These are phyloP conservation scores for Drosophila nr. fundita DNA, from an alignment of 2,888 invertebrate genomes.

Conservation along the genomic window DNA sequence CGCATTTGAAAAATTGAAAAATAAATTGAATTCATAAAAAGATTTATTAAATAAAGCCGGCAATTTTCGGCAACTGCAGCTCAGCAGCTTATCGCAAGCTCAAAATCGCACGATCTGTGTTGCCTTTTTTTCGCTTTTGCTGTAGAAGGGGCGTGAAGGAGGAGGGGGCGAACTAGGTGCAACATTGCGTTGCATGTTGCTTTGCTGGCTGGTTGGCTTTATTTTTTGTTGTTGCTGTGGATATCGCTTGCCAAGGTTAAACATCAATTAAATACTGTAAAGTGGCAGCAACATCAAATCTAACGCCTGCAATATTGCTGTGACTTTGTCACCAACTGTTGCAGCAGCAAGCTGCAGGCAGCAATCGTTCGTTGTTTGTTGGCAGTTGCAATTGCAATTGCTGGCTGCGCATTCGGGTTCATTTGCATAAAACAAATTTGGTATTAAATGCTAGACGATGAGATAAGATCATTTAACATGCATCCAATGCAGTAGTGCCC, in stretches of 20 bases:
- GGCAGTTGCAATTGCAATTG: constrained; percentile 37
- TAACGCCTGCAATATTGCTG: constrained; percentile 54
- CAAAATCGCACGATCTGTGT: constrained; percentile 63
- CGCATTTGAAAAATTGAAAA: constrained; percentile 74
- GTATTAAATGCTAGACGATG: constrained; percentile 80
- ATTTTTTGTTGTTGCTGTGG: constrained; percentile 32
- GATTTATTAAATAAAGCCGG: constrained; percentile 72
- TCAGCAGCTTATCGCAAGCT: constrained; percentile 63
- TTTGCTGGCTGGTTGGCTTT: constrained; percentile 25
- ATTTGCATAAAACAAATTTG: constrained; percentile 84
- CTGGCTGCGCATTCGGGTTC: constrained; percentile 57
- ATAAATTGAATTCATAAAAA: constrained; percentile 75
- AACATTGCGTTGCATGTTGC: constrained; percentile 55
- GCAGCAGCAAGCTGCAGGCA: constrained; percentile 29
- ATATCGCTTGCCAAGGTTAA: constrained; percentile 69
- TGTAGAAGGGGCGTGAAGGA: constrained; percentile 27
- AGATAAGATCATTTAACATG: constrained; percentile 79
- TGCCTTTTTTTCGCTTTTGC: constrained; percentile 29
- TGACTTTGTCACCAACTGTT: constrained; percentile 64
- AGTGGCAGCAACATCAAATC: constrained; percentile 65
- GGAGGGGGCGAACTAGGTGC: constrained; percentile 22
- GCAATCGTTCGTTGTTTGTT: constrained; percentile 25
- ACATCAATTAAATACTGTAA: constrained; percentile 78
- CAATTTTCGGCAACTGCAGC: constrained; percentile 65
- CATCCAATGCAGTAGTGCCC: constrained; percentile 44